Evolutionary conservation across 1,140 invertebrate genomes (phyloP).

Genomic region (Drosophila seguyi): DNA sequence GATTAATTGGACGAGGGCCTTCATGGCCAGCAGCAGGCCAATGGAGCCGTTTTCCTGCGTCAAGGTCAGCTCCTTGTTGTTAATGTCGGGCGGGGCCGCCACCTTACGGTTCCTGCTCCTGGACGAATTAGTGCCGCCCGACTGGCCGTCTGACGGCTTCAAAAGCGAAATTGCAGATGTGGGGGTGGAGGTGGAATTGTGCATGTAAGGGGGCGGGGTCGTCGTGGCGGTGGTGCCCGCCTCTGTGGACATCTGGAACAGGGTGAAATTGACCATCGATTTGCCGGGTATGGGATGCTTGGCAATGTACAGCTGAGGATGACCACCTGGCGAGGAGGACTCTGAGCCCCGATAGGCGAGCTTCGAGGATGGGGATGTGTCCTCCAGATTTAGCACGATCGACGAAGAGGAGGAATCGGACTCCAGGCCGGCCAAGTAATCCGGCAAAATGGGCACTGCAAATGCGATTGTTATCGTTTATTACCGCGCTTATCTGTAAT

Average conservation of each 20-base stretch:
- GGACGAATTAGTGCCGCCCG: constrained; percentile 65
- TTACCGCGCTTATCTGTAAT: constrained; percentile 13
- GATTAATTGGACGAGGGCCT: constrained; percentile 94
- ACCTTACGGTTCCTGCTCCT: constrained; percentile 33
- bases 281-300: constrained; percentile 86
- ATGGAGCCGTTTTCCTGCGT: constrained; percentile 90
- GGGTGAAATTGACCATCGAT: constrained; percentile 83
- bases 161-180: constrained; percentile 12
- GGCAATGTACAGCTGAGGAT: constrained; percentile 64
- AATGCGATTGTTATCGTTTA: constrained; percentile 16
- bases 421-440: constrained; percentile 89
- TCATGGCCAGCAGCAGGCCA: constrained; percentile 93
- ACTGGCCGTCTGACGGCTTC: constrained; percentile 39
- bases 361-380: constrained; percentile 24
- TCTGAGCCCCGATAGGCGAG: constrained; percentile 45
- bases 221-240: not conserved
- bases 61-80: constrained; percentile 47
- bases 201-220: constrained; percentile 12
- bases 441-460: constrained; percentile 93
- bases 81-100: constrained; percentile 4
- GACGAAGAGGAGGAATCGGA: constrained; percentile 2
- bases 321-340: constrained; percentile 1
- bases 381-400: constrained; percentile 24
- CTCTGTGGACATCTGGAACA: constrained; percentile 60
- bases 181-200: constrained; percentile 5